Base-by-base conservation (phyloP, 2,797 vertebrate genomes). In the Tokudaia muenninki region DNA sequence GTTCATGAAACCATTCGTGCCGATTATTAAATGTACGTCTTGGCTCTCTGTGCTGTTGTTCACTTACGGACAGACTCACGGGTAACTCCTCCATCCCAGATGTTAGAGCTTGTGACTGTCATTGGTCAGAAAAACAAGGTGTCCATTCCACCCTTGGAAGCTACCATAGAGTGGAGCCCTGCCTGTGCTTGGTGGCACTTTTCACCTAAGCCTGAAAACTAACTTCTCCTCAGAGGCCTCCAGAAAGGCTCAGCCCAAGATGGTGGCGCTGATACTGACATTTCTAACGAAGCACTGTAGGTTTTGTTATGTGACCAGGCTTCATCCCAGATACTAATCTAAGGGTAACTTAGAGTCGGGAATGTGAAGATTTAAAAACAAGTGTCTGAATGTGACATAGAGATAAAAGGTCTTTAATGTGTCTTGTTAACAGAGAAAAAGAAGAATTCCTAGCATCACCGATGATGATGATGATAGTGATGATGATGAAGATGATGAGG, bases 311-410 rank as follows among this genome's bases (percentile, higher is more conserved):
- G 4, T 50, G 31, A 11, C n/a, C 31, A 67, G 4, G 5, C 50
- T 78, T n/a, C 22, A 55, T 34, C 5, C 41, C 12, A 79, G 50
- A 41, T 77, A 70, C 75, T 95, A 29, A 94, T 92, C 59, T 80
- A 63, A 57, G 67, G 57, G 26, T 70, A 37, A 72, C 29, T 92
- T 37, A 63, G 34, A 74, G 34, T 77, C 75, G 63, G 41, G 75
- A 87, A 44, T 89, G 59, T 29, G 13, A 57, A 96, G 87, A 55
- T 37, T 89, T 88, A 55, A 83, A 77, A 29, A 57, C 24, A 90
- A n/a, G 6, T 37, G 31, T 63, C 65, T 82, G 34, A 87, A 65
- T 75, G 17, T 65, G 29, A 63, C 41, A n/a, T 31, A 37, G 2
- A 47, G 16, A 19, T 7, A 55, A 83, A 57, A 97, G 17, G 37